These are phyloP conservation scores for Taenioides sp. DNA, from an alignment of 2,797 vertebrate species.

Conservation along the genomic window DNA sequence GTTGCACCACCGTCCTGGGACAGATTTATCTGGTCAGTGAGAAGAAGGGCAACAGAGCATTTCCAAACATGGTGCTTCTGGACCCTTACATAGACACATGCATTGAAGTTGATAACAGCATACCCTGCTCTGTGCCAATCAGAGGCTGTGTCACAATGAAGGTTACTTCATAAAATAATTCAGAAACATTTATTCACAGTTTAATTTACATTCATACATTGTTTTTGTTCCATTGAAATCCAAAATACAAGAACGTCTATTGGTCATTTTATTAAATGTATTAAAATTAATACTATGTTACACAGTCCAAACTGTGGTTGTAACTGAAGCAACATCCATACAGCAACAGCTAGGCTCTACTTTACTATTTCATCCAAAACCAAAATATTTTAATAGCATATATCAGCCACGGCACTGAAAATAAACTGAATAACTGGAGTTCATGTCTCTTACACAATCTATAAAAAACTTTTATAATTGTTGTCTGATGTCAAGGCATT, in stretches of 20 bases:
- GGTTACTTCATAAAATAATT: constrained; percentile 11
- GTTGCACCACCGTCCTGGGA: constrained; percentile 81
- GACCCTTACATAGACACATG: constrained; percentile 86
- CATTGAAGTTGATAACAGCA: constrained; percentile 75
- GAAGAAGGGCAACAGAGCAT: constrained; percentile 79
- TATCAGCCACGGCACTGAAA: not conserved
- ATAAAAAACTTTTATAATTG: constrained; percentile 10
- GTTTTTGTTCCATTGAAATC: not conserved
- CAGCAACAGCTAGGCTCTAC: not conserved
- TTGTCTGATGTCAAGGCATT: not conserved
- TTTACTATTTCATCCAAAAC: not conserved
- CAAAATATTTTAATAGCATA: not conserved
- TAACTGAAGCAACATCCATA: not conserved
- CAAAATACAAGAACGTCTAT: not conserved
- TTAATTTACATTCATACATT: not conserved
- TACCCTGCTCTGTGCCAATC: constrained; percentile 86
- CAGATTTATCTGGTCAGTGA: constrained; percentile 86
- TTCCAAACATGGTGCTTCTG: constrained; percentile 81
- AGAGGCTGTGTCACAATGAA: constrained; percentile 79
- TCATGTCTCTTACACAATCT: not conserved
- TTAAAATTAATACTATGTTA: not conserved
- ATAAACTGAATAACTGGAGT: not conserved
- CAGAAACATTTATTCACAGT: not conserved
- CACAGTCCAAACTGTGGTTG: not conserved
- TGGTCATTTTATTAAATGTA: not conserved